phyloP scores from a whole-genome alignment of 2,113 vertebrate genomes.

The Pelecanus crispus region DNA sequence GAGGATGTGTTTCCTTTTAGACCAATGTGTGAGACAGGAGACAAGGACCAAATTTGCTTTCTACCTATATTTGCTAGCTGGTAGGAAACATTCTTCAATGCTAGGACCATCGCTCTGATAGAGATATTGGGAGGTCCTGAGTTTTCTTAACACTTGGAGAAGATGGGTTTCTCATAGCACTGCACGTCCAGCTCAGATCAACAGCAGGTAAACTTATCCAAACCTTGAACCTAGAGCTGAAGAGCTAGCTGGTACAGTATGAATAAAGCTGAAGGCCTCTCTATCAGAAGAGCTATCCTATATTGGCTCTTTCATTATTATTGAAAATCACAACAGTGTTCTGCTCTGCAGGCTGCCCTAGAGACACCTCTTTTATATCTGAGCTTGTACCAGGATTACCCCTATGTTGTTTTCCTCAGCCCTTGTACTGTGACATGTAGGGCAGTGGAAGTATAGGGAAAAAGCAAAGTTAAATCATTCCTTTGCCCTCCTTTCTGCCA shows the following conservation, averaged over 20 bases:
- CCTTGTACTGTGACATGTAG: not conserved
- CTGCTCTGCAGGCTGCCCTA: not conserved
- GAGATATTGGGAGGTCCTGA: not conserved
- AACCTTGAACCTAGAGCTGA: not conserved
- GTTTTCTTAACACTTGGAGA: not conserved
- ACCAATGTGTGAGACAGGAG: not conserved
- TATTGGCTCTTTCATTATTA: not conserved
- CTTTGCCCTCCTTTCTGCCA: constrained; percentile 7
- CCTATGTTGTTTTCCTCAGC: not conserved
- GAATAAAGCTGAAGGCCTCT: not conserved
- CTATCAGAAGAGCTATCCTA: not conserved
- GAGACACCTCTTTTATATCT: not conserved
- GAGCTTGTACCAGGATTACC: not conserved
- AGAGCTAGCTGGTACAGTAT: not conserved
- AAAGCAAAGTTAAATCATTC: constrained; percentile 17
- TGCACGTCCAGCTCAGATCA: not conserved
- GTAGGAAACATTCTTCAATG: not conserved
- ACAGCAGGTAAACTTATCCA: not conserved
- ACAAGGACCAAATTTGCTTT: not conserved
- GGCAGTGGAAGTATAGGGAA: not conserved
- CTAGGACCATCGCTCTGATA: not conserved
- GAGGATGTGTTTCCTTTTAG: not conserved
- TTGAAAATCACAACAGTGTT: not conserved
- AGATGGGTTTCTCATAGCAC: not conserved
- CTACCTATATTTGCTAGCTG: not conserved